phyloP scores from a whole-genome alignment of 2,888 invertebrate species.

The Cybosia mesomella region DNA sequence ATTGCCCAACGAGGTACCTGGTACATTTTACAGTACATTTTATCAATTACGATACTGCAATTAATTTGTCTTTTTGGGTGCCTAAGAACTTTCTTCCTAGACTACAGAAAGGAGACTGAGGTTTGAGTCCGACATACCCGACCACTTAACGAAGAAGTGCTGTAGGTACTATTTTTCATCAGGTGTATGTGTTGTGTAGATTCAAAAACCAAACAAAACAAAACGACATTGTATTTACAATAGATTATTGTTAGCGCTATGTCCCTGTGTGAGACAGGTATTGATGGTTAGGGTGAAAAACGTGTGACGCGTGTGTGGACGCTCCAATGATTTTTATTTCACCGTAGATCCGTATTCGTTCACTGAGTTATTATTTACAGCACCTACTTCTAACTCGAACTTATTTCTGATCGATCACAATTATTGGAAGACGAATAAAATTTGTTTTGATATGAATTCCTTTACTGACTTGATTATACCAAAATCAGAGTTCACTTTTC shows the following conservation, averaged over 20 bases:
- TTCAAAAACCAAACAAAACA: constrained; percentile 1
- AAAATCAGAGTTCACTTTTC: neutral
- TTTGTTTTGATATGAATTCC: neutral
- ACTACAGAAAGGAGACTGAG: neutral
- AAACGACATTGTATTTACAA: constrained; percentile 6
- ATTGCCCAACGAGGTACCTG: neutral
- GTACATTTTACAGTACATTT: neutral
- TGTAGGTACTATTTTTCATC: neutral
- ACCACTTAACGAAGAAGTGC: neutral
- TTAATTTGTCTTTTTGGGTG: neutral
- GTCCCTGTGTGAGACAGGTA: constrained; percentile 9
- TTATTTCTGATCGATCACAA: neutral
- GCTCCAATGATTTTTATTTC: neutral
- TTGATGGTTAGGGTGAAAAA: constrained; percentile 8
- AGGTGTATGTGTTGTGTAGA: neutral
- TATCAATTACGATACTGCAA: neutral
- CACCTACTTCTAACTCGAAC: neutral
- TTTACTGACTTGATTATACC: neutral
- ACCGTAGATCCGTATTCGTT: neutral
- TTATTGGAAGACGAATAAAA: neutral
- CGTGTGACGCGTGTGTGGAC: neutral
- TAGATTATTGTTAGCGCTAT: constrained; percentile 7
- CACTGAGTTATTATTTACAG: neutral
- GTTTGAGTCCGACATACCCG: neutral
- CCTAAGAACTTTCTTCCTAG: neutral